A percentile compares a stretch with the other conserved stretches of the same genome.
Conservation (phyloP, 1,140 invertebrate species). For the Lepidurus packardi region DNA sequence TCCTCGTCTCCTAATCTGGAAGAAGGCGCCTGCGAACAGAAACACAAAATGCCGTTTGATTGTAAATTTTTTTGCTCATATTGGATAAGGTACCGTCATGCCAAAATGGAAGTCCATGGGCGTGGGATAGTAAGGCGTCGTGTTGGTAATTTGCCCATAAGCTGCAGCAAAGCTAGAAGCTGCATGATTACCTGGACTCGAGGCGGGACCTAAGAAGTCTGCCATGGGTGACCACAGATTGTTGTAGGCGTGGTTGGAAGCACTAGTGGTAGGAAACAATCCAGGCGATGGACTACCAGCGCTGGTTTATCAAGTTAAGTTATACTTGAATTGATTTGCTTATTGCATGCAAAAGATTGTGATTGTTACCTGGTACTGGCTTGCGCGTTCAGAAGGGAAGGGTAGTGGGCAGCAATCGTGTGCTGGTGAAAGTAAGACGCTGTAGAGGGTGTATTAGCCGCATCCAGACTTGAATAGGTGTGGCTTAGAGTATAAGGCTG, state of each 20-base stretch:
- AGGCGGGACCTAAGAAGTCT: constrained; percentile 35
- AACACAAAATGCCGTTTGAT: not conserved
- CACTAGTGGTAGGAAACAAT: not conserved
- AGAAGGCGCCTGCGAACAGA: not conserved
- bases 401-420: not conserved
- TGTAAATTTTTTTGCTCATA: not conserved
- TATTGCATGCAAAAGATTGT: not conserved
- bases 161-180: constrained; percentile 36
- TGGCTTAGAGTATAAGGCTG: constrained; percentile 24
- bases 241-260: constrained; percentile 23
- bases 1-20: constrained; percentile 2
- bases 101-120: not conserved
- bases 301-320: not conserved
- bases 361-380: not conserved
- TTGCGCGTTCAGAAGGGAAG: not conserved
- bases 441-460: constrained; percentile 28
- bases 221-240: constrained; percentile 32
- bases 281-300: constrained; percentile 11
- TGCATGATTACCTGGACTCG: constrained; percentile 36
- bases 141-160: not conserved
- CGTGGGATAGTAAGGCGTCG: constrained; percentile 16
- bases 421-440: not conserved
- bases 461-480: constrained; percentile 26
- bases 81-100: not conserved
- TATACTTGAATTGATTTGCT: not conserved